Conservation (phyloP, 2,113 vertebrate species). For the Corythoichthys intestinalis region DNA sequence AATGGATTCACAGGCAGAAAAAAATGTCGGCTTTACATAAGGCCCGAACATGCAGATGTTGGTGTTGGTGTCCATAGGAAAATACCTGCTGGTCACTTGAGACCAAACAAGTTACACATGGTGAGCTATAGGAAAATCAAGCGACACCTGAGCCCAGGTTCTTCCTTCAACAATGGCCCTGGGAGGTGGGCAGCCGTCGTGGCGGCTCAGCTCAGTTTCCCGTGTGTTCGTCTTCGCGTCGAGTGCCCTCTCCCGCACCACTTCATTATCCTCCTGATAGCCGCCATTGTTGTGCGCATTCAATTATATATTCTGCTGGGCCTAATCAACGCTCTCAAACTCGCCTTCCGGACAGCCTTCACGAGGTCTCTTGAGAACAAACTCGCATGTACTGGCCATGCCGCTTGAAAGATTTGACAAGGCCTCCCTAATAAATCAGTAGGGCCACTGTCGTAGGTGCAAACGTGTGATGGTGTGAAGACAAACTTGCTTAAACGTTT, state of each 20-base stretch:
- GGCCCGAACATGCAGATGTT: slow-evolving; percentile 7
- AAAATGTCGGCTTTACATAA: slow-evolving; percentile 3
- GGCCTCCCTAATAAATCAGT: background rate
- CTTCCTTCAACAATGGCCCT: slow-evolving; percentile 59
- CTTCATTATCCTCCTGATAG: slow-evolving; percentile 37
- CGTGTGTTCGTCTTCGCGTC: slow-evolving; percentile 40
- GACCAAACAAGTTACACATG: slow-evolving; percentile 40
- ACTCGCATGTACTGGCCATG: background rate
- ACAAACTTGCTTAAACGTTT: too few relatives aligned
- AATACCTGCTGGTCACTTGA: slow-evolving; percentile 62
- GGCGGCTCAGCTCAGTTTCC: slow-evolving; percentile 50
- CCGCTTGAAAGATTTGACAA: background rate
- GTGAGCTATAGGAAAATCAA: slow-evolving; percentile 63
- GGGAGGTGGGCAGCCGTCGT: slow-evolving; percentile 47
- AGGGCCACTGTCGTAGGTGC: background rate
- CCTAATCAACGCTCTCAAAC: slow-evolving; percentile 40
- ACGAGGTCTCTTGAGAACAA: slow-evolving; percentile 24
- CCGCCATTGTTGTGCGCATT: slow-evolving; percentile 49
- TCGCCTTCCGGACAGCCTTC: slow-evolving; percentile 13
- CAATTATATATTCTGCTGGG: slow-evolving; percentile 53
- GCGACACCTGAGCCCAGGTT: slow-evolving; percentile 55
- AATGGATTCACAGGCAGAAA: slow-evolving; percentile 9
- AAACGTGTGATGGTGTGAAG: too few relatives aligned
- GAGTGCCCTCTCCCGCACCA: slow-evolving; percentile 31
- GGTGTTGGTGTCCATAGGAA: slow-evolving; percentile 50